Evolutionary conservation across 2,797 vertebrate genomes (phyloP).

Genomic region (Peromyscus nudipes): DNA sequence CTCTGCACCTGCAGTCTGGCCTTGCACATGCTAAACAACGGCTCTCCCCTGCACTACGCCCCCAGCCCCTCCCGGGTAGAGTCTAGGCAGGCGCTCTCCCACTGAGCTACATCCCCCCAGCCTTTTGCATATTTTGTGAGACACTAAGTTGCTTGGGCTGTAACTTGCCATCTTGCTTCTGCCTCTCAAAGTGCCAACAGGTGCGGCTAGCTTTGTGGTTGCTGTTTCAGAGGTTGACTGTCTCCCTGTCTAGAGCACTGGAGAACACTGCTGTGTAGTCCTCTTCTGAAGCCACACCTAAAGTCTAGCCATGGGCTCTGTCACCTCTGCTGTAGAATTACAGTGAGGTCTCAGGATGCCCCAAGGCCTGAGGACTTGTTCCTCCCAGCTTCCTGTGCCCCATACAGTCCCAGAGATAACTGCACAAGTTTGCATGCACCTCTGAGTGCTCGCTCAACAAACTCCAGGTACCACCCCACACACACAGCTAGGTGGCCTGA

Average conservation of each 20-base stretch:
- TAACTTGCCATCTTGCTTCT: not conserved
- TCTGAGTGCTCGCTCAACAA: not conserved
- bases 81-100: not conserved
- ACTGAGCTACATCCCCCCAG: not conserved
- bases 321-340: not conserved
- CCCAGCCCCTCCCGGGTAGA: not conserved
- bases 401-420: not conserved
- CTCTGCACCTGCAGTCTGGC: not conserved
- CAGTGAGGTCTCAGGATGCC: not conserved
- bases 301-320: not conserved
- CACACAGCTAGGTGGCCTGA: not conserved
- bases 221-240: not conserved
- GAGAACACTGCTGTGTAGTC: too few species aligned
- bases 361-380: not conserved
- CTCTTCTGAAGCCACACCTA: not conserved
- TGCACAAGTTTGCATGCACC: not conserved
- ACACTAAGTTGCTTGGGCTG: not conserved
- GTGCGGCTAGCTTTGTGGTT: not conserved
- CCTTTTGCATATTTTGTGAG: not conserved
- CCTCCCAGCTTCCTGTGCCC: not conserved
- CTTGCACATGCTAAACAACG: not conserved
- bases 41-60: too few species aligned
- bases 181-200: not conserved
- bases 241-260: not conserved
- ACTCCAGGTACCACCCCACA: not conserved